These are phyloP conservation scores for Podabrus alpinus DNA, from an alignment of 2,888 invertebrate genomes.

Conservation along the genomic window DNA sequence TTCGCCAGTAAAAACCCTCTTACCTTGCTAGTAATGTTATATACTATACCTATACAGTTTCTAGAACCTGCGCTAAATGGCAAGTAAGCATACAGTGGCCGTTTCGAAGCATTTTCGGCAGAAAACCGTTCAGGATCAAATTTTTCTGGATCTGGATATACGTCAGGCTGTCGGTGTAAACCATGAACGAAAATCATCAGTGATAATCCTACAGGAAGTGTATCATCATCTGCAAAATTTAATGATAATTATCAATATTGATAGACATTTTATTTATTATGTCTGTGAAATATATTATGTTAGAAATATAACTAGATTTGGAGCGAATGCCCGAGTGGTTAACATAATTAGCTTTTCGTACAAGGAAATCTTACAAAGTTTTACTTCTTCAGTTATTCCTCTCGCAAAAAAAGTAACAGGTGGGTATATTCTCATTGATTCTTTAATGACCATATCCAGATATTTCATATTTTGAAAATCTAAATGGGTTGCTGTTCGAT, in stretches of 20 bases:
- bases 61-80: background rate
- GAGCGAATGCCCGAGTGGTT: too few species aligned
- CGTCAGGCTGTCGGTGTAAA: background rate
- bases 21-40: too few species aligned
- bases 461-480: background rate
- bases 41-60: background rate
- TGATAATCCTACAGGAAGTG: background rate
- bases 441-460: background rate
- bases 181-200: background rate
- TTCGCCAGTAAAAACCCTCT: too few species aligned
- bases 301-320: too few species aligned
- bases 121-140: background rate
- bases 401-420: background rate
- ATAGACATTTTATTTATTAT: too few species aligned
- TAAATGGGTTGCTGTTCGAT: background rate
- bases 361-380: background rate
- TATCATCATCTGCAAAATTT: background rate
- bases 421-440: background rate
- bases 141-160: background rate
- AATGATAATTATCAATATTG: too few species aligned
- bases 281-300: too few species aligned
- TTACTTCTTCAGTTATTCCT: background rate
- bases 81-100: background rate
- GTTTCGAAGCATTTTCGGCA: background rate
- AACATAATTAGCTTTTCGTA: too few species aligned